Percentiles rank a stretch among this genome's conserved stretches.
phyloP scores from a whole-genome alignment of 2,888 invertebrate genomes.

The Pachliopta kotzebuea region DNA sequence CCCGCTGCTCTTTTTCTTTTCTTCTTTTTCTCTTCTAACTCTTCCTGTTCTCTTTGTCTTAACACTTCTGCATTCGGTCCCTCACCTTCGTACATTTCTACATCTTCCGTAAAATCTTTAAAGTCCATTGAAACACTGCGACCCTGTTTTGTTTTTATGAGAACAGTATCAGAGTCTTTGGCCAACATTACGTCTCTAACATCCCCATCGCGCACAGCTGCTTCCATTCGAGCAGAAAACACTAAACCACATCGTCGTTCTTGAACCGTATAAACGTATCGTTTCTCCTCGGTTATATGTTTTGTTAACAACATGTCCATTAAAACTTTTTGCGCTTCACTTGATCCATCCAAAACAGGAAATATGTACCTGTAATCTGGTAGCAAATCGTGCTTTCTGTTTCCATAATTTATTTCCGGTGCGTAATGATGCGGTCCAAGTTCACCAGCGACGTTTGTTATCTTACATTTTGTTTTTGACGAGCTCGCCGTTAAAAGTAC shows the following conservation, averaged over 20 bases:
- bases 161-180: conserved; percentile 86
- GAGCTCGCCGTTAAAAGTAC: conserved; percentile 81
- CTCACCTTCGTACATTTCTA: conserved; percentile 85
- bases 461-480: conserved; percentile 80
- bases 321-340: conserved; percentile 83
- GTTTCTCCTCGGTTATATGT: conserved; percentile 78
- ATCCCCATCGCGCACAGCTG: conserved; percentile 88
- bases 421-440: conserved; percentile 82
- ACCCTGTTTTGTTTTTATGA: conserved; percentile 86
- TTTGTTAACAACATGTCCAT: conserved; percentile 82
- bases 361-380: conserved; percentile 88
- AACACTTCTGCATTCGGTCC: conserved; percentile 84
- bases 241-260: conserved; percentile 88
- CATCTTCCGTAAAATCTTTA: conserved; percentile 78
- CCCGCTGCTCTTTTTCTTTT: conserved; percentile 83
- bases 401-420: conserved; percentile 82
- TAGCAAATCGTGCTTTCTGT: conserved; percentile 83
- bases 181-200: conserved; percentile 88
- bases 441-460: conserved; percentile 83
- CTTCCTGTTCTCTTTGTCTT: conserved; percentile 80
- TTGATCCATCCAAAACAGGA: conserved; percentile 85
- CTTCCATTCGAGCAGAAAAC: conserved; percentile 86
- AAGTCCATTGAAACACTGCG: conserved; percentile 88
- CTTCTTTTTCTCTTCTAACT: conserved; percentile 76
- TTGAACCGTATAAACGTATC: conserved; percentile 88